Conservation (phyloP, 2,113 vertebrate species). For the Verasper variegatus region DNA sequence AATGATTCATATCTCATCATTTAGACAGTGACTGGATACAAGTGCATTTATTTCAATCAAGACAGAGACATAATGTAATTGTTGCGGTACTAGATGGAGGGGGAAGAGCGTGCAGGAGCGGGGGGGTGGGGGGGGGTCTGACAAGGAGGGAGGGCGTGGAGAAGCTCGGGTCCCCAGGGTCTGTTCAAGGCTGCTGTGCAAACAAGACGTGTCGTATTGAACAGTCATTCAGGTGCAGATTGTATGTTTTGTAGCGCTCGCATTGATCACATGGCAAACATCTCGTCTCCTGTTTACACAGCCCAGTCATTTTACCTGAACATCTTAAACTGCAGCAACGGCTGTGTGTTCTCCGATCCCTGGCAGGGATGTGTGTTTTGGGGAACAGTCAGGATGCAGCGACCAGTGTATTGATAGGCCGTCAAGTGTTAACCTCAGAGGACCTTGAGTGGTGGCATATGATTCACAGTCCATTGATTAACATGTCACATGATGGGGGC, state of each 20-base stretch:
- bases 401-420: conserved; percentile 35
- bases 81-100: neutral
- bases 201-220: conserved; percentile 52
- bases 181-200: conserved; percentile 46
- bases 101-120: neutral
- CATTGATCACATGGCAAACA: conserved; percentile 3
- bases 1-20: conserved; percentile 57
- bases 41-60: conserved; percentile 51
- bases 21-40: conserved; percentile 60
- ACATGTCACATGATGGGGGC: neutral
- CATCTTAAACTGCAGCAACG: conserved; percentile 7
- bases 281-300: neutral
- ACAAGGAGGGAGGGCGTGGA: neutral
- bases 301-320: conserved; percentile 1
- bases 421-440: conserved; percentile 1
- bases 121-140: neutral
- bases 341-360: conserved; percentile 27
- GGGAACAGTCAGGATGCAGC: conserved; percentile 1
- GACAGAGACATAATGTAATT: conserved; percentile 5
- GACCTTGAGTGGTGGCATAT: conserved; percentile 22
- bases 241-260: conserved; percentile 25
- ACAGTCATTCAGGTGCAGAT: conserved; percentile 39
- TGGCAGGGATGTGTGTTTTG: neutral
- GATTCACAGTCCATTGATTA: conserved; percentile 47
- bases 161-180: conserved; percentile 34